A percentile compares a stretch with the other conserved stretches of the same genome.
Evolutionary conservation across 2,888 invertebrate species (phyloP).

Genomic region (Philopedon plagiatum): DNA sequence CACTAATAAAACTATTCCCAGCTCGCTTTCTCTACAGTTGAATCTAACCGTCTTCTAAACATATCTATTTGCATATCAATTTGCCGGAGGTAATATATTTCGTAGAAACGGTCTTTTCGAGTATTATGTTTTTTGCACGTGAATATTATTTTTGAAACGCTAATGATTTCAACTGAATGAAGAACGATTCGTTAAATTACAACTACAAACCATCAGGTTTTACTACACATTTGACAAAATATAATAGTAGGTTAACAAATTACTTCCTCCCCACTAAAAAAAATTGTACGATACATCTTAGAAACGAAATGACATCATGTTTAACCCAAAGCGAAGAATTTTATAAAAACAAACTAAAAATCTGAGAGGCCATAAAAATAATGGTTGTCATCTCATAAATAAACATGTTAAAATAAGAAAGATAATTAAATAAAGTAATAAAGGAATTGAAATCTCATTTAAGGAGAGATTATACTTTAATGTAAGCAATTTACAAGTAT

Average conservation of each 20-base stretch:
- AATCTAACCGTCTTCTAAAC: conserved; percentile 21
- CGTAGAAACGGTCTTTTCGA: conserved; percentile 2
- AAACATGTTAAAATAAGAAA: not conserved
- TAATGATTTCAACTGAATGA: no score
- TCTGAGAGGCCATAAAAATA: not conserved
- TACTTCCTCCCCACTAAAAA: no score
- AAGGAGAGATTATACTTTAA: not conserved
- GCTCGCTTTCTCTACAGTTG: conserved; percentile 21
- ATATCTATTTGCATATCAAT: conserved; percentile 42
- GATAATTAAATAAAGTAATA: not conserved
- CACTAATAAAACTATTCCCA: conserved; percentile 33
- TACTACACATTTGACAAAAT: no score
- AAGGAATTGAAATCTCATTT: not conserved
- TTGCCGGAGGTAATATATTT: conserved; percentile 26
- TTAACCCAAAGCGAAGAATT: not conserved
- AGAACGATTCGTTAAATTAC: no score
- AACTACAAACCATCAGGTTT: no score
- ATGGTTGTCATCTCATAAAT: not conserved
- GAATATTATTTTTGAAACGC: no score
- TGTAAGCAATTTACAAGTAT: conserved; percentile 1
- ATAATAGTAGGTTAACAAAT: no score
- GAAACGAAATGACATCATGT: no score
- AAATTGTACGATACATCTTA: no score
- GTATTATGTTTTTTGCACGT: not conserved
- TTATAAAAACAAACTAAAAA: not conserved